These are phyloP conservation scores for Triops longicaudatus DNA, from an alignment of 1,140 invertebrate genomes.

Conservation along the genomic window DNA sequence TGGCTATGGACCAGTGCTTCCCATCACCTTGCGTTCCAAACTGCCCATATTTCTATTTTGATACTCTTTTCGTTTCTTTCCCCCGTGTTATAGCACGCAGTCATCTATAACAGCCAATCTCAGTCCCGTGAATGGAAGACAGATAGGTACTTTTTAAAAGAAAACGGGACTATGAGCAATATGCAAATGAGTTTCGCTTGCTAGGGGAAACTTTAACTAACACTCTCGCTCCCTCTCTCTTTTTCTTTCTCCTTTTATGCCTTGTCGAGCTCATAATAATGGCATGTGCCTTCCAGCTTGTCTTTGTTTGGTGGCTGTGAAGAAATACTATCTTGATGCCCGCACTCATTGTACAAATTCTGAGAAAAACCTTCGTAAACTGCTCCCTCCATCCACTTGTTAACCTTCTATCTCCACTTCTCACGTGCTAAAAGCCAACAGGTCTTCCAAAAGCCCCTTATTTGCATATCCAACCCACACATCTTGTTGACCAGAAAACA, in stretches of 20 bases:
- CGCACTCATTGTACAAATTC: background rate
- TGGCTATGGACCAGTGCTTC: background rate
- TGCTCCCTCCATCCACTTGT: background rate
- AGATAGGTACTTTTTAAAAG: conserved; percentile 16
- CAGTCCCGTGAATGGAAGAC: conserved; percentile 1
- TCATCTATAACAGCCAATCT: background rate
- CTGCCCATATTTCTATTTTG: no score
- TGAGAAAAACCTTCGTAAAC: background rate
- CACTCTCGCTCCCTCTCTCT: background rate
- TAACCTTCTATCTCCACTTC: background rate
- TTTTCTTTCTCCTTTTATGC: background rate
- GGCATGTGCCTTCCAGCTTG: conserved; percentile 9
- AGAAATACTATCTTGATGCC: background rate
- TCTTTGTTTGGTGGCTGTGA: conserved; percentile 1
- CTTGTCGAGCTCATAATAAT: conserved; percentile 3
- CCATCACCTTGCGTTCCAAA: background rate
- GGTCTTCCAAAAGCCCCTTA: background rate
- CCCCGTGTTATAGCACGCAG: no score
- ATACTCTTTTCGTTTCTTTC: no score
- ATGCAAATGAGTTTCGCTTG: background rate
- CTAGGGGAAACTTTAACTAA: background rate
- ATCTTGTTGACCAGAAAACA: conserved; percentile 9
- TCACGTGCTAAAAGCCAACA: background rate
- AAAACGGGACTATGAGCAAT: background rate
- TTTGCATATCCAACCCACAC: conserved; percentile 14